Evolutionary conservation across 2,113 vertebrate species (phyloP), one percentile per base, ranked within the genome.

Genomic region (Clarias gariepinus): DNA sequence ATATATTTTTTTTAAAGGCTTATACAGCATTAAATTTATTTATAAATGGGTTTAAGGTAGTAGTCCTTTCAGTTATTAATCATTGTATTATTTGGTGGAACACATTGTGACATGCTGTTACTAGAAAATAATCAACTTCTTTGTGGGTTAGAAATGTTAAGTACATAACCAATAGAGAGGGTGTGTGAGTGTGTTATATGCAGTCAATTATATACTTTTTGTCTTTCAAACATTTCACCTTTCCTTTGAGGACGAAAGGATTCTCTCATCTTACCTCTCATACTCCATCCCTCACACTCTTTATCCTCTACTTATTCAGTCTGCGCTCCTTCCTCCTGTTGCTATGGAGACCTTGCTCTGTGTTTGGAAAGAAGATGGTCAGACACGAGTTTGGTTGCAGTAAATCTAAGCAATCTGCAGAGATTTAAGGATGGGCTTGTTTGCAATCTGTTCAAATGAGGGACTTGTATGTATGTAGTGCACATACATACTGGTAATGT

Each of bases 291-390:
- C 89, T 90, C 91, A 93, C 87, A 85, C 87, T 91, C 85, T 88
- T 47, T 90, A 91, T 89, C 92, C 90, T 89, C 91, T 87, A 79
- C 88, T 90, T 91, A 90, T 91, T 92, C 88, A 89, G 74, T 92
- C 89, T 61, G 71, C 90, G 88, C 90, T 91, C 81, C 83, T 91
- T 88, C 91, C 83, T 89, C 91, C 90, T 92, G 90, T 92, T 91
- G 91, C 92, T 92, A 92, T 91, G 91, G 89, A 84, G 81, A 90
- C 77, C 18, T 86, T 55, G 74, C 83, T 78, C 81, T 30, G 53
- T 58, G 58, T 71, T 87, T 83, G 41, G 64, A 74, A 36, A 92
- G 55, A 81, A 80, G 58, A 85, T 61, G 41, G 71, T 78, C 76
- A 83, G 53, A 53, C 23, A n/a, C 10, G 68, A 87, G 61, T 71